Percentiles rank a stretch among this genome's conserved stretches.
phyloP scores from a whole-genome alignment of 2,113 vertebrate genomes.

The Ginglymostoma cirratum region DNA sequence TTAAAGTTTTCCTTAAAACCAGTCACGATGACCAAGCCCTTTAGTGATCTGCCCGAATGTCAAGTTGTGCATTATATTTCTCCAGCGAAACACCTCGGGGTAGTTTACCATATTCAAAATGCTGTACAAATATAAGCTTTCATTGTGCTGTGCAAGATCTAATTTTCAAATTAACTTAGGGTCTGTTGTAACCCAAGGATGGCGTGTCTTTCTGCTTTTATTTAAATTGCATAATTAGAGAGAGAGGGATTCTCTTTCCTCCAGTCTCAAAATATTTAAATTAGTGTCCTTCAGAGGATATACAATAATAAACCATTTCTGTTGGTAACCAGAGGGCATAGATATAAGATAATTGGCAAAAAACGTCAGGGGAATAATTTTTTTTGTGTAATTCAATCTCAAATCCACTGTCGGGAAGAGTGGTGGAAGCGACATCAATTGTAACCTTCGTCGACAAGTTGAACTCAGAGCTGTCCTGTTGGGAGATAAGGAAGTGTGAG shows the following conservation, averaged over 20 bases:
- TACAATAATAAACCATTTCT: not conserved
- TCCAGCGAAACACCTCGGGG: too few species aligned
- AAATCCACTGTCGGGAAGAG: not conserved
- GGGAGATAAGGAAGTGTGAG: not conserved
- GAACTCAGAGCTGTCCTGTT: too few species aligned
- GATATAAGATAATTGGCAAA: too few species aligned
- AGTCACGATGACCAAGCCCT: too few species aligned
- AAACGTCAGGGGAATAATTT: too few species aligned
- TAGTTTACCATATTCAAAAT: too few species aligned
- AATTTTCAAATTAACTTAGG: not conserved
- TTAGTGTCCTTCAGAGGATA: not conserved
- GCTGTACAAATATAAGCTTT: too few species aligned
- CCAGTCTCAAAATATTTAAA: not conserved
- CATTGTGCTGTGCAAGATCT: not conserved
- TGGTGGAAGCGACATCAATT: not conserved
- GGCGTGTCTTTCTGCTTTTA: not conserved
- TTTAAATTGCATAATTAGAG: not conserved
- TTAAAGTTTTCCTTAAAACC: too few species aligned
- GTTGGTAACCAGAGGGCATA: not conserved
- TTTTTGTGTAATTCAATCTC: not conserved
- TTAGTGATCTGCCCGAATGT: too few species aligned
- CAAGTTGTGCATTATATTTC: too few species aligned
- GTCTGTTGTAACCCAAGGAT: not conserved
- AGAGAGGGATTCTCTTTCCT: too few species aligned
- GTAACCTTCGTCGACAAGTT: not conserved